Conservation (phyloP, 2,888 invertebrate genomes). For the Ditylenchus weischeri region DNA sequence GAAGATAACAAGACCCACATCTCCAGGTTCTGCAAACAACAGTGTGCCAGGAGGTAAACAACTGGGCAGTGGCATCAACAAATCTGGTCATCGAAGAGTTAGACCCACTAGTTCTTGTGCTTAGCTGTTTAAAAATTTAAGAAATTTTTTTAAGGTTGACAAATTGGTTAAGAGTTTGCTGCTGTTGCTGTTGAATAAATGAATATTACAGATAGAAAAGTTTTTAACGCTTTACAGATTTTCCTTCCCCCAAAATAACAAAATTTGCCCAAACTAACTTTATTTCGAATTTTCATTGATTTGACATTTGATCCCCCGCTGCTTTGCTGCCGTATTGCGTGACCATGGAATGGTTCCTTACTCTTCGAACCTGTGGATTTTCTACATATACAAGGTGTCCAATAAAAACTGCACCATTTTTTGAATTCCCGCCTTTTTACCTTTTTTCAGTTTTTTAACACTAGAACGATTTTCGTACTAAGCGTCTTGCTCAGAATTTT, state of each 20-base stretch:
- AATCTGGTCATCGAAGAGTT: background rate
- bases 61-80: constrained; percentile 1
- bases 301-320: background rate
- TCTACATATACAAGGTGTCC: no score
- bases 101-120: constrained; percentile 5
- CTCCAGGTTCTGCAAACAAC: background rate
- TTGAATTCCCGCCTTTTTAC: no score
- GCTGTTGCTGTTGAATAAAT: background rate
- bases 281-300: background rate
- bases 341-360: no score
- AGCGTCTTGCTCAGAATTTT: no score
- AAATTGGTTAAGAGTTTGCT: background rate
- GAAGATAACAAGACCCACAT: constrained; percentile 23
- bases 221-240: no score
- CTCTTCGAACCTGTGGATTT: no score
- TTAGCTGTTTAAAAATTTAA: background rate
- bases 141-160: background rate
- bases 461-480: no score
- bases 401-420: no score
- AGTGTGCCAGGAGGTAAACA: background rate
- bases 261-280: background rate
- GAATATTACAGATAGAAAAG: no score
- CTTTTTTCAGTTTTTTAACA: no score
- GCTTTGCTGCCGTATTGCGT: no score
- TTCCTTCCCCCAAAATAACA: no score